Evolutionary conservation across 2,797 vertebrate genomes (phyloP).

Genomic region (Iguana delicatissima): DNA sequence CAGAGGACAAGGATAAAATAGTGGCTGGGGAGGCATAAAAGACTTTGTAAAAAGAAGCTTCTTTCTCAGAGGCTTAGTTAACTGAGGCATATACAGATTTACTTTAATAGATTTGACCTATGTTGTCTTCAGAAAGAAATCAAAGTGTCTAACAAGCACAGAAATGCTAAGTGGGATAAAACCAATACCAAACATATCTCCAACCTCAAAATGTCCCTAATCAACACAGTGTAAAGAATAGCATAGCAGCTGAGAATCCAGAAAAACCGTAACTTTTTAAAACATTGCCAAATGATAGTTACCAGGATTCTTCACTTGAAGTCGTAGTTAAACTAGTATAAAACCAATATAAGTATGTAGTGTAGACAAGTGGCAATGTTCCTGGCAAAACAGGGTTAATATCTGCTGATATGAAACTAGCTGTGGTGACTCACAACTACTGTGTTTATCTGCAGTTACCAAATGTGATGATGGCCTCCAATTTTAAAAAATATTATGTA

Average conservation of each 20-base stretch:
- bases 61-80: no score
- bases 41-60: no score
- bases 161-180: background rate
- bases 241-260: background rate
- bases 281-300: background rate
- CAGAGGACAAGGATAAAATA: no score
- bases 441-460: background rate
- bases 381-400: background rate
- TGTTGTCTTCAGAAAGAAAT: background rate
- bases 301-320: background rate
- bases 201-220: background rate
- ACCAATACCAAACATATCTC: background rate
- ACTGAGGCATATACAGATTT: background rate
- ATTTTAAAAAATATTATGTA: background rate
- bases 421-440: background rate
- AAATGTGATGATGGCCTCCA: background rate
- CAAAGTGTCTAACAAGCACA: background rate
- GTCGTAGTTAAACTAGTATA: background rate
- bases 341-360: background rate
- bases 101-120: slow-evolving; percentile 9
- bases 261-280: background rate
- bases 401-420: background rate
- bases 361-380: background rate
- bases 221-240: background rate
- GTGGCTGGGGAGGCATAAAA: no score